Base-by-base conservation (phyloP, 2,888 invertebrate genomes). In the Tricholauxania praeusta region DNA sequence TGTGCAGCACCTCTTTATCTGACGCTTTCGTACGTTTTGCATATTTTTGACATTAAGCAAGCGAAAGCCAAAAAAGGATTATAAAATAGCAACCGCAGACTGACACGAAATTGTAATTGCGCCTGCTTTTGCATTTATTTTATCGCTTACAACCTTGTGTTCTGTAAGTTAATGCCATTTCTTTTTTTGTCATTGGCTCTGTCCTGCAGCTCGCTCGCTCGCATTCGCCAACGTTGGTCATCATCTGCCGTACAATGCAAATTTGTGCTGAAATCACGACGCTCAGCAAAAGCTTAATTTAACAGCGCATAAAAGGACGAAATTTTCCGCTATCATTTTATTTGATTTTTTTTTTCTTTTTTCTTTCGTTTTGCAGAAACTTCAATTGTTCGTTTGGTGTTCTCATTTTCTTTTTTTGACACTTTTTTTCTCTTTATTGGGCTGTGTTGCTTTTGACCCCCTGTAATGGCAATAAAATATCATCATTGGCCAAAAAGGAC, bases 281-380 rank as follows among this genome's bases (percentile, higher is more conserved):
- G 60, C 62, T 63, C 67, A 52, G 17, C 57, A 19, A 19, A 53
- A 66, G 55, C 48, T 55, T 67, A 57, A 67, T 67, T 53, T 47
- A 17, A 55, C 39, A 22, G 47, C 55, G 55, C 57, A 67, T 53
- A 53, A 28, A 17, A 67, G 48, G 48, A 17, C 17, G 48, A 17
- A 60, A 60, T 22, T 32, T 32, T 22, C 15, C 14, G 59, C 59
- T 15, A 22, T 62, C 60, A 39, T n/a, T 28, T 28, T 22, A 32
- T 59, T 59, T 49, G 47, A 10, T 12, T 57, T 17, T 39, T 39
- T 39, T 19, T 67, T 15, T 39, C 47, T 12, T 15, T 47, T 22
- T 15, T 19, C 39, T 55, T 63, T 19, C 53, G 39, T 17, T n/a
- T 57, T 55, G 15, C 22, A 49, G 1, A 10, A 39, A 39, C 10